These are phyloP conservation scores for Neoarius graeffei DNA, from an alignment of 2,113 vertebrate genomes.

Conservation along the genomic window DNA sequence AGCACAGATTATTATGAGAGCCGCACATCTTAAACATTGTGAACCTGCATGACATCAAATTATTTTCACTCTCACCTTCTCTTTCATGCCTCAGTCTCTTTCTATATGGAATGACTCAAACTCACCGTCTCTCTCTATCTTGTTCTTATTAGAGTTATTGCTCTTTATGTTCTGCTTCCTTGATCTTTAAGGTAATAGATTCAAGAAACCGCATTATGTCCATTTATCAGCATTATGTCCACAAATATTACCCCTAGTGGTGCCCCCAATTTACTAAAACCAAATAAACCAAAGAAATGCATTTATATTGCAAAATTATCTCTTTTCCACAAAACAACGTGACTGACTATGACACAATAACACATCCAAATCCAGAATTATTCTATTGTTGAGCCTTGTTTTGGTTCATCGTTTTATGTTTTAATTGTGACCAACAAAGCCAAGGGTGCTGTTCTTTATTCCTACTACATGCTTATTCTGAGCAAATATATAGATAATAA, in stretches of 20 bases:
- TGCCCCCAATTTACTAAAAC: not conserved
- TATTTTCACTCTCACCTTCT: constrained; percentile 14
- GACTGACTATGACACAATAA: not conserved
- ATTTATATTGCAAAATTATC: not conserved
- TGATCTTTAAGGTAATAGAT: not conserved
- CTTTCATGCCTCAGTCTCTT: not conserved
- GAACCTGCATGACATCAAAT: constrained; percentile 26
- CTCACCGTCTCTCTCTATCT: not conserved
- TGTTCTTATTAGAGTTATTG: not conserved
- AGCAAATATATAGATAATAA: not conserved
- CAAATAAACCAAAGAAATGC: not conserved
- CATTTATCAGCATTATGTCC: not conserved
- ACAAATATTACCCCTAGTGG: constrained; percentile 25
- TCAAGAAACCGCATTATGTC: not conserved
- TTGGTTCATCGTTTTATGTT: not conserved
- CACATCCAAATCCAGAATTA: not conserved
- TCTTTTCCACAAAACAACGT: not conserved
- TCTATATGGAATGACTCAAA: too few relatives aligned
- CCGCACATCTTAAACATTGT: constrained; percentile 56
- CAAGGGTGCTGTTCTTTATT: not conserved
- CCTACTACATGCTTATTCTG: not conserved
- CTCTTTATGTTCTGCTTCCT: constrained; percentile 10
- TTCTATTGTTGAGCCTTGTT: not conserved
- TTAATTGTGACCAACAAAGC: not conserved
- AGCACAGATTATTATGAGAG: constrained; percentile 67